phyloP scores from a whole-genome alignment of 1,140 invertebrate species.

The Heterodera carotae region DNA sequence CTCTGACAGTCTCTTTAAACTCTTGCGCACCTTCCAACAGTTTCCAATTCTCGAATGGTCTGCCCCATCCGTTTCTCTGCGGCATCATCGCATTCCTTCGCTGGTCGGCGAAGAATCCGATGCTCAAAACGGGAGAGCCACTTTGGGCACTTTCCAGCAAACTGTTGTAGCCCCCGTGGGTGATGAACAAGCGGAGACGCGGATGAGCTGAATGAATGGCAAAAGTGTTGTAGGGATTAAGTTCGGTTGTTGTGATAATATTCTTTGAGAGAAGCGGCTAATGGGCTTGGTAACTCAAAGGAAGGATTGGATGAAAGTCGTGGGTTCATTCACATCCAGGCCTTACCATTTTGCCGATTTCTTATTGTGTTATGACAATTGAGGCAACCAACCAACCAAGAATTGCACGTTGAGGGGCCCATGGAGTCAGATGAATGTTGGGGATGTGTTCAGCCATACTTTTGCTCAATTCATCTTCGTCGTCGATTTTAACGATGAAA shows the following conservation, averaged over 20 bases:
- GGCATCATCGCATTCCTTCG: constrained; percentile 22
- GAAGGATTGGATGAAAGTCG: too few species aligned
- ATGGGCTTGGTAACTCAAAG: too few species aligned
- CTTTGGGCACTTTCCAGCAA: constrained; percentile 16
- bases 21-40: not conserved
- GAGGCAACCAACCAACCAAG: not conserved
- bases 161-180: constrained; percentile 36
- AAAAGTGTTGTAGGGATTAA: too few species aligned
- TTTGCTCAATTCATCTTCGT: constrained; percentile 12
- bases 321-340: too few species aligned
- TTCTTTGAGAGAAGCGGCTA: too few species aligned
- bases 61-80: constrained; percentile 38
- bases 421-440: constrained; percentile 30
- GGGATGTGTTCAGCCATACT: not conserved
- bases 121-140: constrained; percentile 17
- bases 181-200: constrained; percentile 24
- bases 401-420: constrained; percentile 34
- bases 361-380: too few species aligned
- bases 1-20: not conserved
- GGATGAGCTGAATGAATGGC: constrained; percentile 11
- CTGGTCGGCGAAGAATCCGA: constrained; percentile 38
- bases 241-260: too few species aligned
- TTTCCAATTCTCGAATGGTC: constrained; percentile 15
- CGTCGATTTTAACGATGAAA: constrained; percentile 32
- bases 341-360: too few species aligned